phyloP scores from a whole-genome alignment of 2,888 invertebrate genomes.

The Strigamia maritima region DNA sequence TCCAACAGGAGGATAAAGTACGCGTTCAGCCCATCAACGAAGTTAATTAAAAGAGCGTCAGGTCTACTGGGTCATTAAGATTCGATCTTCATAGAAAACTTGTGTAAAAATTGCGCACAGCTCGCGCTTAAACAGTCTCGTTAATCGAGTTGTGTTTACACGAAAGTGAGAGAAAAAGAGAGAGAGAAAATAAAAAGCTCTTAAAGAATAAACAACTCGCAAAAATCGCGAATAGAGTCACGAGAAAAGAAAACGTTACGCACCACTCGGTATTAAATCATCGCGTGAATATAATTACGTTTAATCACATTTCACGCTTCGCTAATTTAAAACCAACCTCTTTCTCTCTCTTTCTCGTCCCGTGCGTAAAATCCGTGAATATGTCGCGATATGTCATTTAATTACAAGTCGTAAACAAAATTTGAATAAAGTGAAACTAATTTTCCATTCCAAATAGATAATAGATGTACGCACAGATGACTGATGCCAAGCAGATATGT shows the following conservation, averaged over 20 bases:
- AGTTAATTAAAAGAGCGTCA: neutral
- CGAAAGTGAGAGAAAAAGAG: too few species aligned
- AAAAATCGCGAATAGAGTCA: neutral
- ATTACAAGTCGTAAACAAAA: neutral
- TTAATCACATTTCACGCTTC: neutral
- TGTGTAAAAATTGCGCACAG: neutral
- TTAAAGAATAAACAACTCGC: neutral
- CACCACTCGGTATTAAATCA: neutral
- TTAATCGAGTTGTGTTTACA: neutral
- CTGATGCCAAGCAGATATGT: constrained; percentile 37
- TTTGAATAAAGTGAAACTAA: neutral
- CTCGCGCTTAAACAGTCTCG: neutral
- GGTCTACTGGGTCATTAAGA: neutral
- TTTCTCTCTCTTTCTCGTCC: too few species aligned
- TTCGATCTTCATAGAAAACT: neutral
- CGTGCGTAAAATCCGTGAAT: neutral
- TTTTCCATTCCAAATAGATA: neutral
- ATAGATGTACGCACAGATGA: neutral
- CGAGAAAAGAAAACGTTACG: neutral
- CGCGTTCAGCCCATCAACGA: neutral
- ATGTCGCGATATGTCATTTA: too few species aligned
- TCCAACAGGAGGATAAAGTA: neutral
- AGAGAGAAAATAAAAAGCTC: neutral
- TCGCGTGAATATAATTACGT: neutral
- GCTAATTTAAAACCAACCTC: neutral